These are phyloP conservation scores for Pachypsylla venusta DNA, from an alignment of 1,140 invertebrate genomes.

Conservation along the genomic window DNA sequence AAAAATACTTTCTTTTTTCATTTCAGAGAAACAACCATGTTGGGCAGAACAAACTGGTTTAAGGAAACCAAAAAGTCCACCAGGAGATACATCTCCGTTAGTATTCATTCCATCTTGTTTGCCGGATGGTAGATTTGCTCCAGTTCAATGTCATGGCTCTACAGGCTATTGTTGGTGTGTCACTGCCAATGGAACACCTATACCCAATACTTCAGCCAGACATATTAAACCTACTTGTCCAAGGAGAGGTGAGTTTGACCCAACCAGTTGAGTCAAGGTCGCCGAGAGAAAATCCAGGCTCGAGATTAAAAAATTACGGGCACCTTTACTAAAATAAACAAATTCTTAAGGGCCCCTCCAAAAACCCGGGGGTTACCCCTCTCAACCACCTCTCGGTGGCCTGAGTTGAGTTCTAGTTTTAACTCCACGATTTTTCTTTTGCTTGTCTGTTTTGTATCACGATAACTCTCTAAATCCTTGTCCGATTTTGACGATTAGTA, in stretches of 20 bases:
- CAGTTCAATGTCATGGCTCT: constrained; percentile 64
- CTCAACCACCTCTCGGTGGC: no score
- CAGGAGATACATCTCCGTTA: constrained; percentile 16
- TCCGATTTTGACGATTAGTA: no score
- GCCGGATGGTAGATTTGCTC: constrained; percentile 61
- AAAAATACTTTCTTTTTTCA: background rate
- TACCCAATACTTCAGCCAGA: constrained; percentile 55
- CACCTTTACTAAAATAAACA: no score
- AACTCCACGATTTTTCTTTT: no score
- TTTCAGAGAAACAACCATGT: constrained; percentile 33
- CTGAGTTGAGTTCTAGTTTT: no score
- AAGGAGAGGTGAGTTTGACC: constrained; percentile 27
- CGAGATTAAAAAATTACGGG: no score
- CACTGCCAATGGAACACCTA: constrained; percentile 55
- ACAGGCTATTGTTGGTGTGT: constrained; percentile 75
- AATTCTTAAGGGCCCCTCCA: no score
- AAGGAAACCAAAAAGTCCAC: constrained; percentile 8
- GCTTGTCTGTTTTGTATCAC: no score
- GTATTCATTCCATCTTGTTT: constrained; percentile 48
- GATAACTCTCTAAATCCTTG: no score
- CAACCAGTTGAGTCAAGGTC: no score
- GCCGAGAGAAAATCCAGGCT: no score
- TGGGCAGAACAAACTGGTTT: constrained; percentile 31
- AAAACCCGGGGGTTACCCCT: no score
- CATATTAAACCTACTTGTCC: constrained; percentile 51